Evolutionary conservation across 23 tunicate genomes (phyloP).

Genomic region (Botrylloides violaceus): DNA sequence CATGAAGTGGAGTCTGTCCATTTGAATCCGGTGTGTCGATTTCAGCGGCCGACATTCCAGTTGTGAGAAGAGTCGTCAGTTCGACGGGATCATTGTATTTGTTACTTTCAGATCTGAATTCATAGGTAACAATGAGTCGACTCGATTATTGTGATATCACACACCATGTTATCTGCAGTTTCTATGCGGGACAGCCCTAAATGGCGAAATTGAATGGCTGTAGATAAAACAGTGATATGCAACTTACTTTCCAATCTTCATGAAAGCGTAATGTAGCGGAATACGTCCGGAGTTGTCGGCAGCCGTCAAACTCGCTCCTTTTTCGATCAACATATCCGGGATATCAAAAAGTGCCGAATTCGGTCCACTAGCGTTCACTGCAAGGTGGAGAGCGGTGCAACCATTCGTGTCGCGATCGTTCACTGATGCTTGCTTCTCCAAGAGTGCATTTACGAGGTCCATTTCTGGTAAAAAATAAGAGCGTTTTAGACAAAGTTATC

Average conservation of each 20-base stretch:
- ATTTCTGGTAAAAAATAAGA: constrained; percentile 33
- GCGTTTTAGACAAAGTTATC: too few relatives aligned
- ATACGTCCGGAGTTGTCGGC: constrained; percentile 75
- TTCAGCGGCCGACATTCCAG: constrained; percentile 62
- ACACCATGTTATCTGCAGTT: too few relatives aligned
- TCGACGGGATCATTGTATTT: constrained; percentile 84
- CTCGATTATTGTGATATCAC: too few relatives aligned
- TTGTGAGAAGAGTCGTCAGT: constrained; percentile 79
- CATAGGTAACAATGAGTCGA: too few relatives aligned
- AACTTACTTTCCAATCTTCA: constrained; percentile 59
- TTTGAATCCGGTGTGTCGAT: constrained; percentile 68
- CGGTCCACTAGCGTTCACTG: constrained; percentile 91
- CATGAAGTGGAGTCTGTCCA: constrained; percentile 88
- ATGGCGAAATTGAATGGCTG: too few relatives aligned
- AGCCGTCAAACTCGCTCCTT: constrained; percentile 70
- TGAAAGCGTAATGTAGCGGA: constrained; percentile 93
- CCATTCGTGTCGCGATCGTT: constrained; percentile 61
- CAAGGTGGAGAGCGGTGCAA: constrained; percentile 89
- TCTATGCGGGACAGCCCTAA: too few relatives aligned
- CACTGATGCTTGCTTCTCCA: constrained; percentile 80
- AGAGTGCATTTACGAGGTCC: constrained; percentile 77
- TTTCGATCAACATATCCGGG: constrained; percentile 84
- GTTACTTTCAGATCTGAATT: constrained; percentile 23
- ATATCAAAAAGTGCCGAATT: constrained; percentile 85
- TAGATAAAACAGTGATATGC: too few relatives aligned